Evolutionary conservation across 2,797 vertebrate species (phyloP), one percentile per base, ranked within the genome.

Genomic region (Sebastes oblongus): DNA sequence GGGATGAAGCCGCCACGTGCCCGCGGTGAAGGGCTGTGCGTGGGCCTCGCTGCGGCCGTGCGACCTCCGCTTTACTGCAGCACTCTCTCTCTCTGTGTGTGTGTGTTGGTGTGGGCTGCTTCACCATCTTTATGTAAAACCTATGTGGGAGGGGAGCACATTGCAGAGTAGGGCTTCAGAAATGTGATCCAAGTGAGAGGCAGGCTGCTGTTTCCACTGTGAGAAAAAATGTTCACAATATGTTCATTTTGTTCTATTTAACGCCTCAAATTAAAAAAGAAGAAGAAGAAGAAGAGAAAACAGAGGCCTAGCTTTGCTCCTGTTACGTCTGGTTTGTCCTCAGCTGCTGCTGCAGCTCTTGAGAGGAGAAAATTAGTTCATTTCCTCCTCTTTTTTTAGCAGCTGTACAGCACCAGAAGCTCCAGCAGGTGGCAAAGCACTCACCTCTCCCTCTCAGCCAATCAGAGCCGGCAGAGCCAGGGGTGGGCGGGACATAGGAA

Each of bases 61-160:
- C 54, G 83, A 83, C 82, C 91, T 83, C 84, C 73, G 66, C 75
- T 65, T 82, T 7, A 27, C 80, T 82, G 89, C 83, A 27, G 81
- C 30, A 3, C 2, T 20, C 25, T 58, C 56, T 58, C 11, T 13
- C 24, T 58, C 25, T 27, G 18, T 50, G 3, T 46, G 42, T 46
- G 54, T 24, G 3, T 25, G 11, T 58, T 24, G 27, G 88, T 91
- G 93, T 93, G 91, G 94, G 93, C 79, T 86, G 81, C 36, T 83
- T 81, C 39, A 78, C 85, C 75, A 79, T 91, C 87, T 94, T 93
- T 93, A 94, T 94, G 93, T 93, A 93, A 94, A 94, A 80, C 50
- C 75, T 81, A 74, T 88, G 95, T 94, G 89, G 94, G 94, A 92
- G 92, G 86, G 75, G 64, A 82, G 88, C 86, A 59, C 70, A 52